Conservation (phyloP, 2,797 vertebrate species). For the Anguilla anguilla region DNA sequence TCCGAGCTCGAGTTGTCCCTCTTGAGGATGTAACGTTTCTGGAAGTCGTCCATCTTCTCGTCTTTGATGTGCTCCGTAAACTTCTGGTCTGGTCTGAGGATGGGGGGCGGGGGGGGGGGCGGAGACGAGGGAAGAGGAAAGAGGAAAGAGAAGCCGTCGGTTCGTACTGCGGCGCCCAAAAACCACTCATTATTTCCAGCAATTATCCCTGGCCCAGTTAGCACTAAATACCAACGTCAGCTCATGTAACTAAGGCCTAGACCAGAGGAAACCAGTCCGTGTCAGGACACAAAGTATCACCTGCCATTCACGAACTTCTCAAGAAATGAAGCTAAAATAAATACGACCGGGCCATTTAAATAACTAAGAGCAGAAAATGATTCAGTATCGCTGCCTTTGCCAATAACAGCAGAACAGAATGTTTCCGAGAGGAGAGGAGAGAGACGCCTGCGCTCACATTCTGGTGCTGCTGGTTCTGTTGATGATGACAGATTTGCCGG, state of each 20-base stretch:
- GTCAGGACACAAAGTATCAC: not conserved
- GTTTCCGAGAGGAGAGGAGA: not conserved
- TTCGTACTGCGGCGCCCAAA: not conserved
- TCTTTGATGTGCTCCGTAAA: conserved; percentile 99
- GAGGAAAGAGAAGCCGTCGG: not conserved
- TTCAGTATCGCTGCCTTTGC: too few species aligned
- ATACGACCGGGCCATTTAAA: not conserved
- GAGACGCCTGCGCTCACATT: conserved; percentile 80
- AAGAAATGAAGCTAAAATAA: not conserved
- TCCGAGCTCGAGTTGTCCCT: conserved; percentile 97
- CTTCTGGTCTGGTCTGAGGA: conserved; percentile 93
- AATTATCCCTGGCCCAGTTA: not conserved
- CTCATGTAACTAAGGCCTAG: not conserved
- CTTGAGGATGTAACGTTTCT: conserved; percentile 98
- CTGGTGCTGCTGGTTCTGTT: conserved; percentile 98
- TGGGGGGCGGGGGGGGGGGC: not conserved
- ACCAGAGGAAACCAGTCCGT: not conserved
- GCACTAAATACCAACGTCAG: not conserved
- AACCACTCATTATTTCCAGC: conserved; percentile 7
- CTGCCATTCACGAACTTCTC: conserved; percentile 16
- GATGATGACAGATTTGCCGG: conserved; percentile 96
- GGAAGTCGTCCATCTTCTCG: conserved; percentile 94
- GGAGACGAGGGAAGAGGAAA: too few species aligned
- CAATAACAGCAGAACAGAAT: too few species aligned
- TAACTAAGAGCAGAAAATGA: not conserved